These are phyloP conservation scores for Pteropus alecto DNA, from an alignment of 2,113 vertebrate genomes.

Conservation along the genomic window DNA sequence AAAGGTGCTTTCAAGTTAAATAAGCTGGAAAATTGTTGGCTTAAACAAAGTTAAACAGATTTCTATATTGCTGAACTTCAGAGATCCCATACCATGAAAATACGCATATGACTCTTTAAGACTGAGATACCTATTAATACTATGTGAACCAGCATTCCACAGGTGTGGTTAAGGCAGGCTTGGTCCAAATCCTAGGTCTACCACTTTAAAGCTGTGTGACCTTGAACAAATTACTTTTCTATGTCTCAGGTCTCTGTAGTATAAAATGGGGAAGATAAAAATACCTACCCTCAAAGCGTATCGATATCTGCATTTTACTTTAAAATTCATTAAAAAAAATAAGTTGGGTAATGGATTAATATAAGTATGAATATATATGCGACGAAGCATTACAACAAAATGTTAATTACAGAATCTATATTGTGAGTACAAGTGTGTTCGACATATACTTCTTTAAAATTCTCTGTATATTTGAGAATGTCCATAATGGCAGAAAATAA, in stretches of 20 bases:
- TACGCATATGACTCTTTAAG: neutral
- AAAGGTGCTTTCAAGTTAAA: neutral
- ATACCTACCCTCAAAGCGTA: neutral
- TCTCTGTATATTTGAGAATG: neutral
- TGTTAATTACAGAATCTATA: neutral
- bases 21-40: neutral
- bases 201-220: neutral
- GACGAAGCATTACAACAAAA: neutral
- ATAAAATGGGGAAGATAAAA: neutral
- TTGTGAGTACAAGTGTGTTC: neutral
- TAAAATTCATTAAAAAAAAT: slow-evolving; percentile 18
- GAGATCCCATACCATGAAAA: neutral
- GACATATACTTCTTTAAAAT: neutral
- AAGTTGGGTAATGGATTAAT: neutral
- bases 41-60: neutral
- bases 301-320: neutral
- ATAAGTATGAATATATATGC: neutral
- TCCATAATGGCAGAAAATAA: neutral
- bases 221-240: neutral
- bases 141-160: neutral
- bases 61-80: neutral
- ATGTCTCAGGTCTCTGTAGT: neutral
- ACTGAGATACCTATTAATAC: neutral
- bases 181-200: neutral
- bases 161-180: neutral